Evolutionary conservation across 2,797 vertebrate genomes (phyloP), one percentile per base, ranked within the genome.

Genomic region (Betta splendens): DNA sequence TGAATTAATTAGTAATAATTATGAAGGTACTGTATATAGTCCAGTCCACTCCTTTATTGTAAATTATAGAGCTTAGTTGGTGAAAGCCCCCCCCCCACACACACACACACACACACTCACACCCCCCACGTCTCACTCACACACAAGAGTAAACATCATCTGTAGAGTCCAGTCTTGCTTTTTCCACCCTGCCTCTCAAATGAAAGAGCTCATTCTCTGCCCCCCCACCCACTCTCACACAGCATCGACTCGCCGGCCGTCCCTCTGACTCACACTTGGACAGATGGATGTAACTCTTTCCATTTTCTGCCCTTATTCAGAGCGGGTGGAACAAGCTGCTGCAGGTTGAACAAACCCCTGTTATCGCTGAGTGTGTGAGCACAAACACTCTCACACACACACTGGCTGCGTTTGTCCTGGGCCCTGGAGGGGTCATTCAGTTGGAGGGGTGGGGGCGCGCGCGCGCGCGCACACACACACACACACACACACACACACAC

Each of bases 201-300:
- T 89, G 85, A 90, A 90, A 89, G 86, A 76, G 64, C 83, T 74
- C 87, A 79, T 90, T 91, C 85, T 86, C 64, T 7, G 49, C 42
- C 75, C 65, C 72, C 64, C 68, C 32, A 15, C 49, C 31, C 61
- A 35, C 71, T 46, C 62, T 31, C 68, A 16, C 48, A 40, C 55
- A 32, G 61, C 80, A 70, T 66, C 61, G 45, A 74, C 72, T 70
- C 64, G 70, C 77, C 61, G 84, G 75, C 51, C 58, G 4, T 57
- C 62, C 37, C 50, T 79, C 75, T 86, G 84, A 88, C 83, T 87
- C 84, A 86, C 70, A 51, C 73, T 76, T 69, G 42, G 72, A 72
- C 62, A 55, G 53, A 81, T 9, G 40, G 20, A 60, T 61, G 67
- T 16, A 79, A 80, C 63, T 76, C 64, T 85, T 87, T 89, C 86